Base-by-base conservation (phyloP, 2,797 vertebrate species). In the Taenioides sp. region DNA sequence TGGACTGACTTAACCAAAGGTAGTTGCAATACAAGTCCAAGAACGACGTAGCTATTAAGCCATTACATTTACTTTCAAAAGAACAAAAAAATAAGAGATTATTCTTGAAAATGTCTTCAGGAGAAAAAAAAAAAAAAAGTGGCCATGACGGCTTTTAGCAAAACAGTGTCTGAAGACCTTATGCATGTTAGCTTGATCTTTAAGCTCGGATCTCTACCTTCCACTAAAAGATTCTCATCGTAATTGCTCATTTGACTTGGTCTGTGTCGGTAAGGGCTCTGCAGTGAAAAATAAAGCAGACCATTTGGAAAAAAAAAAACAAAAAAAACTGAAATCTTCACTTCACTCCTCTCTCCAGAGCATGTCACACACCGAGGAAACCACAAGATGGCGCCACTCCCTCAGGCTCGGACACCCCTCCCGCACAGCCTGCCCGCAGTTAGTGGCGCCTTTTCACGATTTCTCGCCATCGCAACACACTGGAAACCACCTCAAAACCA, bases 131-230 rank as follows among this genome's bases (percentile, higher is more conserved):
- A 88, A 91, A 27, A 27, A 87, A 84, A 83, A 72, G 80, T 69
- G 65, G 88, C 87, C 90, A 86, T 52, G 78, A 80, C 16, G 88
- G 89, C 85, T 87, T 87, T 82, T 89, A 86, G 84, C 87, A 90
- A 91, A 92, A 87, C 78, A 89, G 70, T 83, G 85, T 87, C 89
- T 92, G 90, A 90, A 91, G 90, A 92, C 89, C 71, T 92, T 92
- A 90, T 93, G 92, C 93, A 94, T 93, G 93, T 92, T 92, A 92
- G 91, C 92, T 94, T 89, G 88, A 91, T 85, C 90, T 89, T 89
- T 91, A 88, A 91, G 89, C 90, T 91, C 43, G 86, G 86, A 88
- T 91, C 89, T 89, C 86, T 83, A 88, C 84, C 85, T 84, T 89
- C 88, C 85, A 86, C 90, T 80, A 71, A 84, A 82, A 47, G 81